Evolutionary conservation across 2,113 vertebrate species (phyloP), one percentile per base, ranked within the genome.

Genomic region (Ictidomys tridecemlineatus): DNA sequence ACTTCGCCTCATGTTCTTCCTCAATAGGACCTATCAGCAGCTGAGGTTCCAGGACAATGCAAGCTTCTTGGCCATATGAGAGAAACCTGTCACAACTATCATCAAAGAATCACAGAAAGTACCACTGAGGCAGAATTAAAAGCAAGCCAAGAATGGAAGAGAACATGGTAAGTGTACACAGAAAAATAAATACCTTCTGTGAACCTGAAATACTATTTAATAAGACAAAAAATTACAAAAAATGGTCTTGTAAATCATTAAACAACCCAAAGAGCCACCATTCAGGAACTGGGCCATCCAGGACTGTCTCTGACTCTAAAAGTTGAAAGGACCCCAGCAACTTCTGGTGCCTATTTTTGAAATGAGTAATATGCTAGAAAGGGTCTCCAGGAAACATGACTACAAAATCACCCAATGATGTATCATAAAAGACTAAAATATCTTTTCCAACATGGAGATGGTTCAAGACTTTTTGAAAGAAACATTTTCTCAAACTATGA

Each of bases 401-500:
- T 37, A 51, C n/a, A 42, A 76, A 89, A 69, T 42, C 45, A 67
- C 34, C 69, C 39, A 32, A 37, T 34, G 37, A 2, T 30, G 13
- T 24, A 18, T 30, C 24, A 58, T 18, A 70, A 84, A 69, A 8
- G 7, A 58, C 16, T 26, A 32, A 1, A 45, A 4, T 17, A 69
- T 91, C n/a, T 67, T 67, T 28, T 24, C 24, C 48, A 30, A 80
- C 32, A 45, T 51, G 13, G 73, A 89, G 42, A 63, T 8, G n/a
- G n/a, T n/a, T n/a, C n/a, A n/a, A n/a, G n/a, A n/a, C n/a, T n/a
- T n/a, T n/a, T n/a, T n/a, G 6, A 34, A 82, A 96, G 85, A 82
- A 72, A 22, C 4, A 78, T 72, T 92, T 93, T 89, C 86, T 78
- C 51, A 80, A 72, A 93, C 72, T 24, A 26, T 42, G 32, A 76